Percentiles rank a stretch among this genome's conserved stretches.
Evolutionary conservation across 1,140 invertebrate species (phyloP).

Genomic region (Rhagoletis zephyria): DNA sequence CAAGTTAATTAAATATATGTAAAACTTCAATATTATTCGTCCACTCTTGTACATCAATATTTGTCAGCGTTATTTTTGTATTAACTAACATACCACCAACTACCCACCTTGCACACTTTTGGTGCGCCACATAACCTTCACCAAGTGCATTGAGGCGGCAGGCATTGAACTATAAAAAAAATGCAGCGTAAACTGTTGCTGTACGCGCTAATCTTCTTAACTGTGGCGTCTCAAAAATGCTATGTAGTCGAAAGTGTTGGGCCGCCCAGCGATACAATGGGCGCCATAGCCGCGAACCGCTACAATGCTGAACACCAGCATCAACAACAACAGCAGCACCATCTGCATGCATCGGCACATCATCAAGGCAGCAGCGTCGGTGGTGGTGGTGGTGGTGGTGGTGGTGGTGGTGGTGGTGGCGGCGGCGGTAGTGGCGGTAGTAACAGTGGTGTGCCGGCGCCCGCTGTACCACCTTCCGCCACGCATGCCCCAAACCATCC

Average conservation of each 20-base stretch:
- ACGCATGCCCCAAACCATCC: conserved; percentile 52
- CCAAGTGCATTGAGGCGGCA: not conserved
- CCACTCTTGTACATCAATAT: not conserved
- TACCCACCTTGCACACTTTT: not conserved
- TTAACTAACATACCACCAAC: not conserved
- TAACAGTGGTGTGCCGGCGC: not conserved
- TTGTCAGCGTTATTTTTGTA: not conserved
- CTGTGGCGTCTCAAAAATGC: conserved; percentile 32
- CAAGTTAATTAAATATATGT: not conserved
- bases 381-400: not conserved
- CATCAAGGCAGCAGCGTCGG: not conserved
- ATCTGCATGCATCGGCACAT: conserved; percentile 34
- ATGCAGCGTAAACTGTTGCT: conserved; percentile 44
- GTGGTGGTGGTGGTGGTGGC: too few species aligned
- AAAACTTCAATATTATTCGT: not conserved
- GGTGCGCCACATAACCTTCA: not conserved
- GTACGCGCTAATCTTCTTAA: conserved; percentile 25
- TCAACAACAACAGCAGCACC: conserved; percentile 47
- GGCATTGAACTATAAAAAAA: not conserved
- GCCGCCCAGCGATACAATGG: not conserved
- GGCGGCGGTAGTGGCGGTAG: not conserved
- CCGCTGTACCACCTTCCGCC: conserved; percentile 12
- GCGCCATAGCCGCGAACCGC: conserved; percentile 18
- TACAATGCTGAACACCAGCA: conserved; percentile 32
- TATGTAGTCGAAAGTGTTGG: conserved; percentile 34